A percentile compares a stretch with the other conserved stretches of the same genome.
Evolutionary conservation across 2,797 vertebrate genomes (phyloP).

Genomic region (Sebastes trivittatus): DNA sequence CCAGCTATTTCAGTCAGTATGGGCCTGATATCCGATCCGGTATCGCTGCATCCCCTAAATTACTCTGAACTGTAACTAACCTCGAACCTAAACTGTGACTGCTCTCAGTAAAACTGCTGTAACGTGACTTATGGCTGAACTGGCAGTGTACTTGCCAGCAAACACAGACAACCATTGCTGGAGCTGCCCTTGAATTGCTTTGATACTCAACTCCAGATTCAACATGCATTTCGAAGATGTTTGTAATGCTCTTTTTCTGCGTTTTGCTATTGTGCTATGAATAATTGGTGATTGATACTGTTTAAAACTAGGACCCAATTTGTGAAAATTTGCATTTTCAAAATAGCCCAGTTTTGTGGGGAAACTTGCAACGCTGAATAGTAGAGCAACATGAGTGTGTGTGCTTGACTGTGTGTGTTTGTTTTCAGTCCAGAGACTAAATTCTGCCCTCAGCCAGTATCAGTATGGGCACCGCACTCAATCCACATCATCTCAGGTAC

Average conservation of each 20-base stretch:
- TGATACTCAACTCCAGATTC: neutral
- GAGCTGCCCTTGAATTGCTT: neutral
- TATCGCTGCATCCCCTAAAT: no score
- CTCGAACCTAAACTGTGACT: neutral
- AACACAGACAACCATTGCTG: neutral
- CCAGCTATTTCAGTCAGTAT: no score
- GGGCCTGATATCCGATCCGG: no score
- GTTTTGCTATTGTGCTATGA: neutral
- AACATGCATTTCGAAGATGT: neutral
- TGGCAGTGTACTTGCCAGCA: neutral
- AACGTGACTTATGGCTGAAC: neutral
- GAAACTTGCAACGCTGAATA: neutral
- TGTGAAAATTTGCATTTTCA: neutral
- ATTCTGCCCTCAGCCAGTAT: slow-evolving; percentile 69
- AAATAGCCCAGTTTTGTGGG: neutral
- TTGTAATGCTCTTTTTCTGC: neutral
- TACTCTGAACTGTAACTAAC: neutral
- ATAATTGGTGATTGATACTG: neutral
- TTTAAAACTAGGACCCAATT: neutral
- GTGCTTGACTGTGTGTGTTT: neutral
- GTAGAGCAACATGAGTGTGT: neutral
- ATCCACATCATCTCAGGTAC: slow-evolving; percentile 80
- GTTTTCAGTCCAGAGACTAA: slow-evolving; percentile 80
- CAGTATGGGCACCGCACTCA: slow-evolving; percentile 68
- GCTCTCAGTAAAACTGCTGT: neutral